Base-by-base conservation (phyloP, 2,888 invertebrate species). In the Epirrhoe tristata region DNA sequence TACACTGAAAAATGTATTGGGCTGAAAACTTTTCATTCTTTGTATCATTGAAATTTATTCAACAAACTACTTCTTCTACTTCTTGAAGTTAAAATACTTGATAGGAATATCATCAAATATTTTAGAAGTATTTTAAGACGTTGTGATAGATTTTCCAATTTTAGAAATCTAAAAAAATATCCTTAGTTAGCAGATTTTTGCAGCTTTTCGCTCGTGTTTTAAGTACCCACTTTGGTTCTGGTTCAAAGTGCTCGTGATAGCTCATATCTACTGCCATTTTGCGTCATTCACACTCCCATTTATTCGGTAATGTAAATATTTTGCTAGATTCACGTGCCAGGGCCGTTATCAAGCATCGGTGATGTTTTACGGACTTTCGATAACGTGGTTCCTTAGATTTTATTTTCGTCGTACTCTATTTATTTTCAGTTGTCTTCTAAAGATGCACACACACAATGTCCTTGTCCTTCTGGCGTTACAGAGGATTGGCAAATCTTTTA, bases 171-270 rank as follows among this genome's bases (percentile, higher is more conserved):
- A 16, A 48, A 6, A 1, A 48, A 48, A 48, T 48, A 5, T 48
- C 39, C 12, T 1, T 43, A 16, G 14, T 0, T 6, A 6, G 0
- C 46, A 46, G 48, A 16, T 48, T 48, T 12, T 43, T 2, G 5
- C 50, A 31, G 74, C 48, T 34, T 16, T 16, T 14, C 52, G 51
- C 24, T 32, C 31, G 12, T 62, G 17, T n/a, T 51, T 46, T 34
- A 43, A 50, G 72, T 31, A 31, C 66, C 62, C 59, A 73, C 74
- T 77, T 69, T 80, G 77, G 76, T 80, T 77, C 67, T 68, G 67
- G 81, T 82, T 80, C 80, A 82, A 80, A 83, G 81, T 81, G 78
- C 75, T 77, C 56, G 66, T 74, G 74, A 80, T 84, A 81, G 70
- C 63, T 68, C 60, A 63, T 77, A 76, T 71, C 66, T 77, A 61